These are phyloP conservation scores for Campoletis sonorensis DNA, from an alignment of 1,140 invertebrate genomes.

Conservation along the genomic window DNA sequence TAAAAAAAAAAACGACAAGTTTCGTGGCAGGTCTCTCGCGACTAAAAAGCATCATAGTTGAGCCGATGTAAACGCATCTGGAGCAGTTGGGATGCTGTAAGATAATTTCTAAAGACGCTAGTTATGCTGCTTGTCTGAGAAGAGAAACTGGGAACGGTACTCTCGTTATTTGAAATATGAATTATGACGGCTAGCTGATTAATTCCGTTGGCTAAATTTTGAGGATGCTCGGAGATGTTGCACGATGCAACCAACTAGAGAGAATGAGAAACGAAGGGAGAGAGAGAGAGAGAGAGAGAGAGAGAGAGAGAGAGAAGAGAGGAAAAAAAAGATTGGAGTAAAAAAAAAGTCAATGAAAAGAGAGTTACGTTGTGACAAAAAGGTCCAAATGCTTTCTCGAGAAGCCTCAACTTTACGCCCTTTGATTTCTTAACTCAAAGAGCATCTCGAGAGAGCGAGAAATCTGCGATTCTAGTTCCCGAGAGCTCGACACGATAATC, in stretches of 20 bases:
- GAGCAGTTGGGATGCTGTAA: neutral
- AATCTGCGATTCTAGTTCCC: conserved; percentile 48
- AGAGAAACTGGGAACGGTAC: neutral
- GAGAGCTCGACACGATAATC: conserved; percentile 52
- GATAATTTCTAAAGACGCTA: conserved; percentile 13
- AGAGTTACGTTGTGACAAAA: neutral
- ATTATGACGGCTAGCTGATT: conserved; percentile 53
- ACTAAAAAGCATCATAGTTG: neutral
- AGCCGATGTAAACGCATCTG: neutral
- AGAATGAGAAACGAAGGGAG: neutral
- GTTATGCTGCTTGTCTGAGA: neutral
- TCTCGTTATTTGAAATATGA: conserved; percentile 54
- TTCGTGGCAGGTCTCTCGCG: too few relatives aligned
- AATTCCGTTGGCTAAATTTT: conserved; percentile 48
- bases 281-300: conserved; percentile 18
- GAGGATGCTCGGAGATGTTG: conserved; percentile 37
- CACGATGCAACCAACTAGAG: conserved; percentile 11
- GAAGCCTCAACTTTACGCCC: neutral
- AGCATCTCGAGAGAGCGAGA: neutral
- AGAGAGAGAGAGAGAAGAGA: too few relatives aligned
- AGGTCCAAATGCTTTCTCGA: too few relatives aligned
- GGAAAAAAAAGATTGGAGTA: neutral
- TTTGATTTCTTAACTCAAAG: neutral
- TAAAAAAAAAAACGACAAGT: neutral
- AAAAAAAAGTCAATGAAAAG: neutral